These are phyloP conservation scores for Rhabdophis nuchalis DNA, from an alignment of 2,797 vertebrate species.

Conservation along the genomic window DNA sequence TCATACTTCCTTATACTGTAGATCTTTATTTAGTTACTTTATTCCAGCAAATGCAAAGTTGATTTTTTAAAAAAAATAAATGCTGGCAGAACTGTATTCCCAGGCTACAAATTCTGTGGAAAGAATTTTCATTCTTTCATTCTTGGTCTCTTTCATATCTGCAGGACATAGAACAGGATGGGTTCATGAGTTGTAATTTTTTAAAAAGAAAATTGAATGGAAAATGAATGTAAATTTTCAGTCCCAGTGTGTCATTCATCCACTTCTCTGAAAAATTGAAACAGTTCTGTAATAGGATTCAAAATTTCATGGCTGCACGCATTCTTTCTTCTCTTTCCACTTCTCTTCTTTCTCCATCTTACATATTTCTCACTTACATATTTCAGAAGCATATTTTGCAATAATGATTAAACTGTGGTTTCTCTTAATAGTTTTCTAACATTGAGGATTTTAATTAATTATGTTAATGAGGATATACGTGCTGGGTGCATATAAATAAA, in stretches of 20 bases:
- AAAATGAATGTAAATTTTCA: neutral
- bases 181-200: neutral
- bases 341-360: neutral
- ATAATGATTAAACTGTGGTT: neutral
- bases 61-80: neutral
- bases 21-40: constrained; percentile 6
- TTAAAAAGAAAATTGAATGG: constrained; percentile 3
- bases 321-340: no score
- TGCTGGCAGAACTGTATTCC: constrained; percentile 4
- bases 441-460: neutral
- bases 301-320: neutral
- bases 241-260: neutral
- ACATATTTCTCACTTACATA: neutral
- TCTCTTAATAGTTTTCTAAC: neutral
- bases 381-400: neutral
- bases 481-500: neutral
- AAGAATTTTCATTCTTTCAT: neutral
- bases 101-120: constrained; percentile 4
- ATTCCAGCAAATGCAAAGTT: neutral
- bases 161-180: neutral
- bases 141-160: neutral
- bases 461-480: neutral
- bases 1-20: neutral
- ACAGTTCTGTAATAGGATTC: neutral
- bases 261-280: neutral